Evolutionary conservation across 2,113 vertebrate genomes (phyloP).

Genomic region (Okapia johnstoni): DNA sequence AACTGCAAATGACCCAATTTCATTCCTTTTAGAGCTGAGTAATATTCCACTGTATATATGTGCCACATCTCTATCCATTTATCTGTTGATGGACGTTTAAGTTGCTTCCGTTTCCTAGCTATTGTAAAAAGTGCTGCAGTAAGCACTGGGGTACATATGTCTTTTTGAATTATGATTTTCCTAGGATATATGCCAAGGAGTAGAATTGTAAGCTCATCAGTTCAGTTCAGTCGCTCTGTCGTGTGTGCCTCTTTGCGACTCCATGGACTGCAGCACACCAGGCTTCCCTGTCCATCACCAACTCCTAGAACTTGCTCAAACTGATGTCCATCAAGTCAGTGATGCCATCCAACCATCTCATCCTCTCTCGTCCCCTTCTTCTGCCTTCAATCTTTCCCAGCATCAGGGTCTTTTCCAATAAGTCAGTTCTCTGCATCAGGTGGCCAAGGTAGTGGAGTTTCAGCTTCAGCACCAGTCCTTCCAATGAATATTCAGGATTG

Average conservation of each 20-base stretch:
- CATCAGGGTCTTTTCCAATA: not conserved
- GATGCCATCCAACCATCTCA: not conserved
- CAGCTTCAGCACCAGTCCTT: not conserved
- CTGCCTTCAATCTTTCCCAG: not conserved
- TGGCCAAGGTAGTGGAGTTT: not conserved
- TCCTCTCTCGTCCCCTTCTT: not conserved
- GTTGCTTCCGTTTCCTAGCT: not conserved
- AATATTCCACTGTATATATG: not conserved
- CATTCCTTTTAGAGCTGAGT: not conserved
- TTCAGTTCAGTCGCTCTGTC: not conserved
- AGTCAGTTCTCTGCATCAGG: not conserved
- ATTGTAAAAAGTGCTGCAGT: not conserved
- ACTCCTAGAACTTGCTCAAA: not conserved
- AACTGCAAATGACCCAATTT: not conserved
- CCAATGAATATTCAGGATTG: not conserved
- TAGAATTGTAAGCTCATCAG: not conserved
- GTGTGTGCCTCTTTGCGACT: not conserved
- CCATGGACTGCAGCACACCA: not conserved
- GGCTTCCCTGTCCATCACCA: not conserved
- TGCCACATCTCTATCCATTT: not conserved
- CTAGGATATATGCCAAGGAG: not conserved
- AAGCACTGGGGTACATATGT: not conserved
- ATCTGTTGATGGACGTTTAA: not conserved
- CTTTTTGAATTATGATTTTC: not conserved
- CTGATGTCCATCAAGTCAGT: not conserved